Base-by-base conservation (phyloP, 2,113 vertebrate species). In the Ranitomeya variabilis region DNA sequence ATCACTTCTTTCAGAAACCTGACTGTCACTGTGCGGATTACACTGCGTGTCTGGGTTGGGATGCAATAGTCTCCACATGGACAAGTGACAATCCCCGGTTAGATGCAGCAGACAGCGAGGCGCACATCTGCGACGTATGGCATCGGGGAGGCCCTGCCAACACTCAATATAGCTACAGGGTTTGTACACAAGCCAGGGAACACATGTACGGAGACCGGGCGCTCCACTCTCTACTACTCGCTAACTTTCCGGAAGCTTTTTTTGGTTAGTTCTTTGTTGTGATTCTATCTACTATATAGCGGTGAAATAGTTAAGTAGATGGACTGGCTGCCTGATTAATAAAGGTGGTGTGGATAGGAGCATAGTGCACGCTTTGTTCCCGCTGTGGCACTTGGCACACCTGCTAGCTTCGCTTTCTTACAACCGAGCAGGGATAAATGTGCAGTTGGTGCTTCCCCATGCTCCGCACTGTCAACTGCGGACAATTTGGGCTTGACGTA, bases 51-150 rank as follows among this genome's bases (percentile, higher is more conserved):
- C 21, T 37, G 59, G 57, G 11, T 82, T 21, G 18, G 14, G 59
- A 16, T 37, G 57, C 79, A 21, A 15, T 54, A 54, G 51, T 52
- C 52, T 18, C 31, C 0, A 51, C 21, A 66, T 83, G 60, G 26
- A 14, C 7, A n/a, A 66, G 60, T 83, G 60, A 66, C 80, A 83
- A 69, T 71, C 64, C 81, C 82, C 12, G 59, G 54, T 37, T 74
- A 86, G 67, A 74, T 31, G 23, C n/a, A 86, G 84, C 52, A 86
- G 84, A 85, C 84, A 86, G 71, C 15, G 11, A 59, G 71, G 69
- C 71, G 26, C 84, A 62, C 67, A 74, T 54, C 73, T 86, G 57
- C 73, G 52, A 78, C n/a, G n/a, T 55, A 37, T 80, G 76, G 86
- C 77, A 87, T 77, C 86, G 3, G 52, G 21, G 45, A n/a, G 15